These are phyloP conservation scores for Typhlichthys subterraneus DNA, from an alignment of 2,797 vertebrate genomes.

Conservation along the genomic window DNA sequence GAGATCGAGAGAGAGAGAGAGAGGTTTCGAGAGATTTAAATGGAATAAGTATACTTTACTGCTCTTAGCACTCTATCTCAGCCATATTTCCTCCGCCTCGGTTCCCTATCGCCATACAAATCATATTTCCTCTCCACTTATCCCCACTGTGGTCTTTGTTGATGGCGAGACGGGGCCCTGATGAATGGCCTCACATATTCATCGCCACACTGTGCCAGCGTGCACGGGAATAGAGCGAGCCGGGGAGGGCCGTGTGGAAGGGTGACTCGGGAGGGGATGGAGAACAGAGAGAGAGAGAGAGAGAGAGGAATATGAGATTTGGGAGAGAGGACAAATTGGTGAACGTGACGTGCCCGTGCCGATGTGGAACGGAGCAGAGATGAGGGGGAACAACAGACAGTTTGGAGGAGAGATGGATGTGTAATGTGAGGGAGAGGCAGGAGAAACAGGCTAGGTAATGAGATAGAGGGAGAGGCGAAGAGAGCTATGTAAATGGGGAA, in stretches of 20 bases:
- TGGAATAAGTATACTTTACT: conserved; percentile 21
- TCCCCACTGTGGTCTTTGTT: conserved; percentile 35
- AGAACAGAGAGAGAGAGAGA: conserved; percentile 2
- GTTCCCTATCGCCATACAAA: conserved; percentile 43
- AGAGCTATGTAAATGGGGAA: conserved; percentile 10
- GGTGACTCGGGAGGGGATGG: conserved; percentile 1
- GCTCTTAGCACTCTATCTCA: conserved; percentile 22
- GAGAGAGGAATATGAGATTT: conserved; percentile 26
- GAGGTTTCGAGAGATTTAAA: background rate
- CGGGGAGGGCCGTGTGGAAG: conserved; percentile 11
- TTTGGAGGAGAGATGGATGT: conserved; percentile 47
- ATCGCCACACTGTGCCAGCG: conserved; percentile 53
- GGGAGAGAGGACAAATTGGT: conserved; percentile 17
- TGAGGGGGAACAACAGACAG: conserved; percentile 28
- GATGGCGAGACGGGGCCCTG: conserved; percentile 50
- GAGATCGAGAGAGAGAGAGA: background rate
- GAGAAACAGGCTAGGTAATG: conserved; percentile 36
- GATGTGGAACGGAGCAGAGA: conserved; percentile 16
- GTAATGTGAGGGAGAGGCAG: conserved; percentile 32
- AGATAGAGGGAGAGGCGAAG: conserved; percentile 38
- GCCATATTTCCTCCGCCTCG: conserved; percentile 25
- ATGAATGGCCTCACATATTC: conserved; percentile 58
- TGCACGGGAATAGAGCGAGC: conserved; percentile 33
- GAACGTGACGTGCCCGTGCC: conserved; percentile 23
- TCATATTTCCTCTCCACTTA: conserved; percentile 38